phyloP scores from a whole-genome alignment of 1,140 invertebrate species.

The Drosophila trapezifrons region DNA sequence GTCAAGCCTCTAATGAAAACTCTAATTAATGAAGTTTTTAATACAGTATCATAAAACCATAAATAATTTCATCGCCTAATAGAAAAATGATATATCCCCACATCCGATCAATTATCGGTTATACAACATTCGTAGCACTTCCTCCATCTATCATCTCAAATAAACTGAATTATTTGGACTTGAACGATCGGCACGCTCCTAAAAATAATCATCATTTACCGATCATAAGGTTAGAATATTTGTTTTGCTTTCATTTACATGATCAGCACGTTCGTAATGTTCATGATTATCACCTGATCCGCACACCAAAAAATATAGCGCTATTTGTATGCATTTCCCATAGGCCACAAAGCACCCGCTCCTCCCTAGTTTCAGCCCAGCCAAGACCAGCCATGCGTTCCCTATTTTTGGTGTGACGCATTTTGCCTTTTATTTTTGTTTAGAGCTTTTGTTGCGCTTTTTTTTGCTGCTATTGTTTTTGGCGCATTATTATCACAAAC shows the following conservation, averaged over 20 bases:
- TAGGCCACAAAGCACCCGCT: constrained; percentile 13
- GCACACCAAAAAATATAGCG: constrained; percentile 7
- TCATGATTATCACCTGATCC: constrained; percentile 23
- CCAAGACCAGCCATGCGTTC: constrained; percentile 42
- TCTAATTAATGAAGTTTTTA: too few species aligned
- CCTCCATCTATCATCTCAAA: constrained; percentile 4
- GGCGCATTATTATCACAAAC: constrained; percentile 51
- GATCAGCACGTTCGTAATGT: constrained; percentile 23
- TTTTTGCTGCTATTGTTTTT: constrained; percentile 32
- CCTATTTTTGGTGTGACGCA: constrained; percentile 54
- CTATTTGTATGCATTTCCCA: constrained; percentile 62
- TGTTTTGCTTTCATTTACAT: constrained; percentile 8
- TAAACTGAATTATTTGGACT: constrained; percentile 7
- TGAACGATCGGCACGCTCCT: constrained; percentile 19
- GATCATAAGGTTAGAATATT: neutral
- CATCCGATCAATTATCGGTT: constrained; percentile 21
- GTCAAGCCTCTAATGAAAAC: too few species aligned
- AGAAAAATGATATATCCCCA: neutral
- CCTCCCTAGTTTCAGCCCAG: constrained; percentile 1
- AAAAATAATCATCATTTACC: constrained; percentile 11
- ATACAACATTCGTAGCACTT: constrained; percentile 27
- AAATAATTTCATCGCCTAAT: neutral
- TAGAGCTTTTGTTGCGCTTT: constrained; percentile 36
- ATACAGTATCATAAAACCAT: too few species aligned
- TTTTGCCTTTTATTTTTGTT: constrained; percentile 43